Evolutionary conservation across 2,888 invertebrate species (phyloP), one percentile per base, ranked within the genome.

Genomic region (Ennomos erosarius): DNA sequence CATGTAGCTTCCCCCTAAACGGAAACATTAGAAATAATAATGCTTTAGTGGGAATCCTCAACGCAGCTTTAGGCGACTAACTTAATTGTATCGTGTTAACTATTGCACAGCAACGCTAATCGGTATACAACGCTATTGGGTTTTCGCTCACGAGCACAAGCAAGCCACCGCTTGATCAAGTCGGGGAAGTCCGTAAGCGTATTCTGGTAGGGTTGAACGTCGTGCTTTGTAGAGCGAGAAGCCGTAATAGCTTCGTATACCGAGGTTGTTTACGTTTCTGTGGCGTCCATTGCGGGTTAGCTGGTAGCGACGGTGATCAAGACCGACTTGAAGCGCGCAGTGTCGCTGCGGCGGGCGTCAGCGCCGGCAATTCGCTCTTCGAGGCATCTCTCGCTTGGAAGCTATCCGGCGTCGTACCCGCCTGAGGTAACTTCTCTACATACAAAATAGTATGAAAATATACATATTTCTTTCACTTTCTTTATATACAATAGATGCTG

Each of bases 221-320:
- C 46, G 46, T 47, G 51, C 54, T 54, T 51, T 10, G 46, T 53
- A 45, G 49, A 55, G 55, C 49, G 53, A 58, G 54, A 63, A 51
- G 55, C 61, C 51, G 10, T 55, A 48, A 16, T 39, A 62, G 60
- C 64, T 49, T 59, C 55, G 64, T 65, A 65, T 50, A 57, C 47
- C 64, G 49, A 65, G 46, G 51, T 54, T 64, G 63, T 62, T 72
- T 67, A 71, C 66, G 68, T 67, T 62, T 73, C 65, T 77, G 75
- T 72, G 71, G 74, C 76, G 77, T 74, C 58, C 71, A 71, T 64
- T 57, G 74, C 69, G 72, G 73, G 85, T 66, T 94, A 97, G 96
- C 93, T 97, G 85, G 93, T 97, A 93, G 95, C 95, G 84, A 94
- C 95, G 80, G 95, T 95, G 73, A 93, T 97, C 93, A 96, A 96